Evolutionary conservation across 1,140 invertebrate genomes (phyloP).

Genomic region (Drosophila eugracilis): DNA sequence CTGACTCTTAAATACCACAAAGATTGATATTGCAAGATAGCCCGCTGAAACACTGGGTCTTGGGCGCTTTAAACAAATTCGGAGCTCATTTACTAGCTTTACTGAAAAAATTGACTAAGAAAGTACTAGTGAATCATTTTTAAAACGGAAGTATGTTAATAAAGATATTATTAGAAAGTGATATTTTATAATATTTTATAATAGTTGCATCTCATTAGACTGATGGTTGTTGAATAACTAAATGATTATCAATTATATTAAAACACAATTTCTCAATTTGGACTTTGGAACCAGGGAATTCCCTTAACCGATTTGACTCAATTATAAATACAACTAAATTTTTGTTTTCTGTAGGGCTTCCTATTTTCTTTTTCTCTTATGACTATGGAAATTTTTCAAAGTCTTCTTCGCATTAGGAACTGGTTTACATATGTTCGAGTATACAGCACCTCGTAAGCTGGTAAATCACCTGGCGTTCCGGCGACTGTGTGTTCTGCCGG

Average conservation of each 20-base stretch:
- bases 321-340: neutral
- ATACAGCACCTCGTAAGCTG: slow-evolving; percentile 10
- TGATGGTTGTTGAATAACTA: too few relatives aligned
- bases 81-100: slow-evolving; percentile 24
- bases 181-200: neutral
- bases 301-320: too few relatives aligned
- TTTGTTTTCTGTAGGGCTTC: neutral
- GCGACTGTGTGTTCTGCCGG: slow-evolving; percentile 19
- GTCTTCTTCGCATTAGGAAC: slow-evolving; percentile 43
- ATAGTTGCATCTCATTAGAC: too few relatives aligned
- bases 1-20: slow-evolving; percentile 52
- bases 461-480: slow-evolving; percentile 27
- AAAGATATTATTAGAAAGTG: too few relatives aligned
- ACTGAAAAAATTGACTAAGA: neutral
- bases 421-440: slow-evolving; percentile 44
- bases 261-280: too few relatives aligned
- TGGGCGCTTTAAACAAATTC: neutral
- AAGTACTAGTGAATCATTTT: too few relatives aligned
- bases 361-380: neutral
- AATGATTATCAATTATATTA: too few relatives aligned
- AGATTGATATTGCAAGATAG: slow-evolving; percentile 22
- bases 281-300: too few relatives aligned
- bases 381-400: slow-evolving; percentile 47
- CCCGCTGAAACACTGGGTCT: slow-evolving; percentile 5
- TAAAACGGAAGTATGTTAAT: too few relatives aligned